Base-by-base conservation (phyloP, 2,113 vertebrate genomes). In the Speoplatyrhinus poulsoni region DNA sequence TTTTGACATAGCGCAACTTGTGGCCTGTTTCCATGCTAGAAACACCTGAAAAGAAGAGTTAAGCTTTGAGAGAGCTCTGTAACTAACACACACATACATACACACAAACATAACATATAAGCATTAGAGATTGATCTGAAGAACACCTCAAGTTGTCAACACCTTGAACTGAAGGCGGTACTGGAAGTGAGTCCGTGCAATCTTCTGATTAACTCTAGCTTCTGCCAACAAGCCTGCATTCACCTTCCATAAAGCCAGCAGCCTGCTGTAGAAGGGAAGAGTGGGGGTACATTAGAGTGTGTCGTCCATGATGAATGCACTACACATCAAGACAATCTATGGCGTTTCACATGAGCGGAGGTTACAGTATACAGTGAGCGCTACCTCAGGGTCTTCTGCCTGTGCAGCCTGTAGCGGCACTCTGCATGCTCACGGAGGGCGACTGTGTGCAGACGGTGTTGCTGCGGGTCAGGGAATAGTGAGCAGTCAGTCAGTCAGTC, bases 141-240 rank as follows among this genome's bases (percentile, higher is more conserved):
- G 46, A 36, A 60, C 16, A 1, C n/a, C n/a, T n/a, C n/a, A n/a
- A n/a, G n/a, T 3, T n/a, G 60, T 60, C 46, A 13, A 16, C 79
- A 99, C 97, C 96, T 95, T 94, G 26, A 80, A 76, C 36, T 92
- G 85, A 36, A 93, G 6, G 32, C 62, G 47, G 70, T 76, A 87
- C 32, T 78, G 69, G 83, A 90, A 90, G 82, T 95, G 94, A 60
- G 75, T 71, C 46, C 82, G 72, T 55, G 94, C 95, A 73, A 0
- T 49, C 16, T 17, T 46, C 11, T 82, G 72, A 46, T 82, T 85
- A 13, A 82, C 71, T 1, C 71, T 87, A 68, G 91, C 83, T 33
- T 46, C 52, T 11, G 8, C 53, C 65, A 52, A 70, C 41, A 82
- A 73, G 13, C 54, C 16, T 0, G 85, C 56, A 13, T 94, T 95